phyloP scores from a whole-genome alignment of 2,797 vertebrate genomes.

The Diplodus sargus region DNA sequence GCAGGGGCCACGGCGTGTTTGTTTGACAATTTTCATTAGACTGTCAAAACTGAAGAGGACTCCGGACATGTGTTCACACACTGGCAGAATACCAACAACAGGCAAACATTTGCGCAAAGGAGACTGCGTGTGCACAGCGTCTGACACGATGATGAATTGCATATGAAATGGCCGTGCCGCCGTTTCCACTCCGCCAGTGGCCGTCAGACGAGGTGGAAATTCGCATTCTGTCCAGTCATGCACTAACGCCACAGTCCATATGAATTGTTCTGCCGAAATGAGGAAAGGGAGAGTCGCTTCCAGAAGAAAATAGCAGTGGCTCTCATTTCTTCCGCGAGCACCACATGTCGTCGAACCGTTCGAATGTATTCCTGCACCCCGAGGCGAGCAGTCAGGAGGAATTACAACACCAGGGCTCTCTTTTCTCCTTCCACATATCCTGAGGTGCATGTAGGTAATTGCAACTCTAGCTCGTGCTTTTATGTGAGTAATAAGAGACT shows the following conservation, averaged over 20 bases:
- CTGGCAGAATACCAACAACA: constrained; percentile 23
- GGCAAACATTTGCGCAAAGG: constrained; percentile 42
- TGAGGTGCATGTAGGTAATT: constrained; percentile 54
- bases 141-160: constrained; percentile 74
- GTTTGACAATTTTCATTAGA: constrained; percentile 71
- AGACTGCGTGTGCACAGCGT: background rate
- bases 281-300: constrained; percentile 32
- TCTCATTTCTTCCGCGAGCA: constrained; percentile 24
- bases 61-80: constrained; percentile 27
- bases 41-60: constrained; percentile 65
- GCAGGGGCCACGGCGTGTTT: constrained; percentile 43
- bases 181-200: constrained; percentile 48
- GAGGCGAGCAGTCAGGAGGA: constrained; percentile 21
- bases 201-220: constrained; percentile 43
- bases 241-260: constrained; percentile 28
- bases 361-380: background rate
- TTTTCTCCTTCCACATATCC: constrained; percentile 35
- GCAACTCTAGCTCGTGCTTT: constrained; percentile 46
- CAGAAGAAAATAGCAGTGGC: constrained; percentile 30
- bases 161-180: constrained; percentile 32
- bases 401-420: constrained; percentile 3
- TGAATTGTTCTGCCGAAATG: constrained; percentile 42
- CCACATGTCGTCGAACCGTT: constrained; percentile 13
- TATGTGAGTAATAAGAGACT: constrained; percentile 59
- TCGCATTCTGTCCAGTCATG: constrained; percentile 49